Conservation (phyloP, 2,113 vertebrate species). For the Actinemys pallida region DNA sequence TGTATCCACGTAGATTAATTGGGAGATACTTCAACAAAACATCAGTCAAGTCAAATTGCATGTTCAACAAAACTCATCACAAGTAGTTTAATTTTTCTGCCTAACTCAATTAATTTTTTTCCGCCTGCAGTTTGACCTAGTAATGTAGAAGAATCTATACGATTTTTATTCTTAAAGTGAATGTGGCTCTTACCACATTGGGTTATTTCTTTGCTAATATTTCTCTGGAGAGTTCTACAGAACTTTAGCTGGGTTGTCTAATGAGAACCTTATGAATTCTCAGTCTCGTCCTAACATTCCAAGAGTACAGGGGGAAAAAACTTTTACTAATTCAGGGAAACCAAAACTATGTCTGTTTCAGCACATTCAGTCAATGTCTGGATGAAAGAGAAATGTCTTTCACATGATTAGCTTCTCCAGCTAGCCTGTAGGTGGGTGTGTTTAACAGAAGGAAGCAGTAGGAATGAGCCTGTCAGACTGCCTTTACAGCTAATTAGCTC, state of each 20-base stretch:
- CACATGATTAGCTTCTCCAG: conserved; percentile 56
- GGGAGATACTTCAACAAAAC: background rate
- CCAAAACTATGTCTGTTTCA: conserved; percentile 7
- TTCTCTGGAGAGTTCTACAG: background rate
- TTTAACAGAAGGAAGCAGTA: conserved; percentile 74
- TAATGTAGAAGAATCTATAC: background rate
- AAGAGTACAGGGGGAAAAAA: background rate
- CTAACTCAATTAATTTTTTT: background rate
- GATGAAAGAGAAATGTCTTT: conserved; percentile 50
- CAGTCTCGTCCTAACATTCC: background rate
- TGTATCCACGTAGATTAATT: background rate
- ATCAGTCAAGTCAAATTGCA: background rate
- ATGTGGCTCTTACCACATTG: background rate
- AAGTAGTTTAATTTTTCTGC: background rate
- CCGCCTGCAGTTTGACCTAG: background rate
- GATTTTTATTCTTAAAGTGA: background rate
- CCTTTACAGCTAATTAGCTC: conserved; percentile 87
- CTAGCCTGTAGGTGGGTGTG: conserved; percentile 76
- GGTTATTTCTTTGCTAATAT: background rate
- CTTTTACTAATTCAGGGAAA: background rate
- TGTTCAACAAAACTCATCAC: background rate
- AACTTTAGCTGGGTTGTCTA: background rate
- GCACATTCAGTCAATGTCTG: conserved; percentile 7
- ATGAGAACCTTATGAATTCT: background rate
- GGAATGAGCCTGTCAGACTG: conserved; percentile 75